These are phyloP conservation scores for Cotesia vestalis DNA, from an alignment of 1,140 invertebrate genomes.

Conservation along the genomic window DNA sequence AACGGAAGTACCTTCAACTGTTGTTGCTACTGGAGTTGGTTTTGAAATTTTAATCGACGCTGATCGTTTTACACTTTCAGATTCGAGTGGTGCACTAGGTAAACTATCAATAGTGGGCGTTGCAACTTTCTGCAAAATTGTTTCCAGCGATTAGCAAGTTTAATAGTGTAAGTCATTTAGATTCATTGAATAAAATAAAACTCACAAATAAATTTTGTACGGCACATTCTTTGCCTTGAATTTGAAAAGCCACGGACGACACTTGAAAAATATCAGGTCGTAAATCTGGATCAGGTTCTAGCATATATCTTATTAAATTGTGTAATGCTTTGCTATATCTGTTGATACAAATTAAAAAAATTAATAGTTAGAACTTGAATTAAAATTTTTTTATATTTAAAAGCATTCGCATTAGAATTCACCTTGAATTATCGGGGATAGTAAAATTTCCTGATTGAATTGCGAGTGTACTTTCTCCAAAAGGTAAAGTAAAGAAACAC, in stretches of 20 bases:
- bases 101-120: conserved; percentile 74
- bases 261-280: conserved; percentile 93
- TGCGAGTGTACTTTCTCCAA: conserved; percentile 92
- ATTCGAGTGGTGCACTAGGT: conserved; percentile 72
- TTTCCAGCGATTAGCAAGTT: conserved; percentile 11
- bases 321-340: conserved; percentile 61
- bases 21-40: conserved; percentile 62
- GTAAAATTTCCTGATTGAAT: conserved; percentile 91
- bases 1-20: conserved; percentile 81
- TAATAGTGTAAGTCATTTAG: not conserved
- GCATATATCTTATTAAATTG: conserved; percentile 78
- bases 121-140: conserved; percentile 69
- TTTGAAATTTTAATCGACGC: conserved; percentile 67
- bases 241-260: conserved; percentile 78
- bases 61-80: conserved; percentile 70
- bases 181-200: conserved; percentile 36
- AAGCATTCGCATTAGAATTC: conserved; percentile 52
- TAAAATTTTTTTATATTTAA: not conserved
- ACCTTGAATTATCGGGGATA: conserved; percentile 86
- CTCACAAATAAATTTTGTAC: conserved; percentile 86
- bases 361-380: conserved; percentile 31
- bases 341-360: conserved; percentile 43
- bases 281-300: conserved; percentile 83
- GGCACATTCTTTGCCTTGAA: conserved; percentile 79
- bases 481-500: conserved; percentile 91